Conservation (phyloP, 2,113 vertebrate species). For the Grammomys surdaster region DNA sequence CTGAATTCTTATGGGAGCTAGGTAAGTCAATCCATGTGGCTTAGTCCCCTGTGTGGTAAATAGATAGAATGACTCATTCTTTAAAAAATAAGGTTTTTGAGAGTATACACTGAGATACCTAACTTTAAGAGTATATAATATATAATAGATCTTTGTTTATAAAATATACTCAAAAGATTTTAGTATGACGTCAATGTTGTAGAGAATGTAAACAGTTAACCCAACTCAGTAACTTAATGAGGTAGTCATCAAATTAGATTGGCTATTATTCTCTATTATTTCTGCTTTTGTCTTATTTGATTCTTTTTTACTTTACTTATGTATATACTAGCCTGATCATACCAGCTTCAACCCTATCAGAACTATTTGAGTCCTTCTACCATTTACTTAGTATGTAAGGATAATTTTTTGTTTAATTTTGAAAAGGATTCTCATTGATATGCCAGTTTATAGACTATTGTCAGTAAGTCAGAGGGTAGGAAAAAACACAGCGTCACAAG, state of each 20-base stretch:
- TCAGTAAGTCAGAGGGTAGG: neutral
- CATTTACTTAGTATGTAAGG: neutral
- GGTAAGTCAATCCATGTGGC: neutral
- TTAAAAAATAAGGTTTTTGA: neutral
- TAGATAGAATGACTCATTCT: neutral
- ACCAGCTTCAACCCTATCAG: neutral
- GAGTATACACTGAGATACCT: constrained; percentile 15
- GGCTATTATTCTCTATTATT: neutral
- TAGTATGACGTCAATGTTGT: neutral
- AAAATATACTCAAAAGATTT: neutral
- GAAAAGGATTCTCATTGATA: constrained; percentile 20
- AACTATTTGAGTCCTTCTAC: constrained; percentile 28
- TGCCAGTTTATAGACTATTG: constrained; percentile 10
- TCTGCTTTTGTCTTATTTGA: neutral
- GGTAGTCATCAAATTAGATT: neutral
- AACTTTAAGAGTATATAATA: neutral
- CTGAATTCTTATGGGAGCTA: neutral
- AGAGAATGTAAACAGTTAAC: neutral
- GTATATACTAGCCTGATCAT: neutral
- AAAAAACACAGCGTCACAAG: neutral
- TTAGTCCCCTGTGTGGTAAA: neutral
- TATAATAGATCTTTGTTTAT: neutral
- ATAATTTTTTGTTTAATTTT: neutral
- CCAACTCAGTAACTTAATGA: neutral
- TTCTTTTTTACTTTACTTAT: constrained; percentile 1